Percentiles rank a stretch among this genome's conserved stretches.
Conservation (phyloP, 2,113 vertebrate genomes). For the Spilogale gracilis region DNA sequence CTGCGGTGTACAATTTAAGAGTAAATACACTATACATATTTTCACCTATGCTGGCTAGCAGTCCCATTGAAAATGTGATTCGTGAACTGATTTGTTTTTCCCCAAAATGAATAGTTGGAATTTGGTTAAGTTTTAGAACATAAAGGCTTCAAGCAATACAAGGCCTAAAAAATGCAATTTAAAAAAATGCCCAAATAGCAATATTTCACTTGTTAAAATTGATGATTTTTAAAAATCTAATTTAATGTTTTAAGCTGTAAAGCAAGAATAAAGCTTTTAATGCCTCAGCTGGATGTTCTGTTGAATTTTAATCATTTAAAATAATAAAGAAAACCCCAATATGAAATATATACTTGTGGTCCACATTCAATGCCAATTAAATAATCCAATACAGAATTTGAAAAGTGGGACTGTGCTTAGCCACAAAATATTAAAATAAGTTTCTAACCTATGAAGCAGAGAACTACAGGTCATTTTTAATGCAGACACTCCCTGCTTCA, state of each 20-base stretch:
- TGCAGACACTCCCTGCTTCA: slow-evolving; percentile 99
- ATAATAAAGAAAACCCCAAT: slow-evolving; percentile 87
- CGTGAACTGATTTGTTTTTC: slow-evolving; percentile 87
- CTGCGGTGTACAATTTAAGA: slow-evolving; percentile 97
- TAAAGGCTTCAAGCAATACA: slow-evolving; percentile 84
- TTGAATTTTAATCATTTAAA: slow-evolving; percentile 87
- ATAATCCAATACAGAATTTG: slow-evolving; percentile 84
- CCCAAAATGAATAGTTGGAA: slow-evolving; percentile 89
- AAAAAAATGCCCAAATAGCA: slow-evolving; percentile 86
- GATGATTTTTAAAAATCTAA: slow-evolving; percentile 79
- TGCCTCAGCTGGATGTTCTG: slow-evolving; percentile 86
- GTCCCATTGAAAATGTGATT: slow-evolving; percentile 92
- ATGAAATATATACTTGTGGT: slow-evolving; percentile 85
- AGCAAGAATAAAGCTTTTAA: slow-evolving; percentile 86
- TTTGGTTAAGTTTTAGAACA: slow-evolving; percentile 88
- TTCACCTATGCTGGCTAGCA: slow-evolving; percentile 92
- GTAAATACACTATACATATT: slow-evolving; percentile 93
- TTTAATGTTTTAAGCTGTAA: slow-evolving; percentile 84
- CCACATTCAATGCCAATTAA: slow-evolving; percentile 91
- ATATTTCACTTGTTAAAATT: slow-evolving; percentile 77
- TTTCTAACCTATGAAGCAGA: slow-evolving; percentile 99
- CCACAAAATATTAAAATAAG: slow-evolving; percentile 99
- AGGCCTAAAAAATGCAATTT: slow-evolving; percentile 82
- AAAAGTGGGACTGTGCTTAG: slow-evolving; percentile 98
- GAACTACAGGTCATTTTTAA: slow-evolving; percentile 99